These are phyloP conservation scores for Mycetomoellerius zeteki DNA, from an alignment of 1,140 invertebrate genomes.

Conservation along the genomic window DNA sequence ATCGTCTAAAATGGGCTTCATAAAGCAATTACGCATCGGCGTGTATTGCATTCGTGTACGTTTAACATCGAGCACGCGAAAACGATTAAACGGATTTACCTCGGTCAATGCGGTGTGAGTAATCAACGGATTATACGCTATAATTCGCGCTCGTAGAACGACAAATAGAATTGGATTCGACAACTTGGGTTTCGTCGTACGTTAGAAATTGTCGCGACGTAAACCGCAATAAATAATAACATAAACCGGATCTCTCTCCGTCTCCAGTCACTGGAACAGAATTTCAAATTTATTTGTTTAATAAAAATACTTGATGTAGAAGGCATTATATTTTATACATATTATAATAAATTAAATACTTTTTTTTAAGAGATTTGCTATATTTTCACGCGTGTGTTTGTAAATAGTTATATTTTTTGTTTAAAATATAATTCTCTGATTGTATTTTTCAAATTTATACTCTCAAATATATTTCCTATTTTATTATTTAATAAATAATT, in stretches of 20 bases:
- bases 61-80: slow-evolving; percentile 48
- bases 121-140: slow-evolving; percentile 49
- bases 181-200: background rate
- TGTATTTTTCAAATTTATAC: background rate
- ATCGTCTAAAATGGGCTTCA: background rate
- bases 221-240: background rate
- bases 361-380: background rate
- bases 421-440: background rate
- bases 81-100: slow-evolving; percentile 60
- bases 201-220: background rate
- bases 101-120: slow-evolving; percentile 39
- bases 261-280: background rate
- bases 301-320: background rate
- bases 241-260: background rate
- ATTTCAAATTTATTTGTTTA: slow-evolving; percentile 3
- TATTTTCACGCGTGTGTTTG: background rate
- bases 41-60: background rate
- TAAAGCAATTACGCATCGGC: slow-evolving; percentile 24
- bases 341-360: background rate
- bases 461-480: background rate
- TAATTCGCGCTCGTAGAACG: slow-evolving; percentile 1
- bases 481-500: background rate
- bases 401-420: background rate
- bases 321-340: background rate
- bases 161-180: slow-evolving; percentile 21